Percentiles rank a stretch among this genome's conserved stretches.
Evolutionary conservation across 92 coral and sea anemone genomes (phyloP).

Genomic region (Heliopora coerulea): DNA sequence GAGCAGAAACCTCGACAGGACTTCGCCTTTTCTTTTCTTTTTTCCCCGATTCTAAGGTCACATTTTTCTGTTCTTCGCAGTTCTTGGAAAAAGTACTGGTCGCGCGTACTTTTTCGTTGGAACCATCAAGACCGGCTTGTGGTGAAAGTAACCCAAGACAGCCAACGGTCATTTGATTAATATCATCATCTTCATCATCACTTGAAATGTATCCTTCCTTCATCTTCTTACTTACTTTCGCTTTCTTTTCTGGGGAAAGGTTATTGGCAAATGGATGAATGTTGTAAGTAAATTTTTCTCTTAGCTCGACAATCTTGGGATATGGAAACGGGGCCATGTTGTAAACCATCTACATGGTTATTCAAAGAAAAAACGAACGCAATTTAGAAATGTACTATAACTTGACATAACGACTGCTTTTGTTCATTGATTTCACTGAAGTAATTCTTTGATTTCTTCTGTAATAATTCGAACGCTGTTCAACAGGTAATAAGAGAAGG

Average conservation of each 20-base stretch:
- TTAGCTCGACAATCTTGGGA: conserved; percentile 88
- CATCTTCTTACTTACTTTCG: conserved; percentile 22
- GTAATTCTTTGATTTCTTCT: too few relatives aligned
- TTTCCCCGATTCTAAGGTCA: not conserved
- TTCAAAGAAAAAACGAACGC: not conserved
- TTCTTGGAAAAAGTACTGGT: conserved; percentile 3
- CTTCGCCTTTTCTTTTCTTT: conserved; percentile 22
- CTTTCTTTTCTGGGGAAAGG: conserved; percentile 50
- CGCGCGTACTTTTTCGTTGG: conserved; percentile 54
- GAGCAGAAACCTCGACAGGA: conserved; percentile 61
- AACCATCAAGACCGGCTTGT: conserved; percentile 52
- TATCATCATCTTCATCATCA: conserved; percentile 93
- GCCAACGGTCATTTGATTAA: conserved; percentile 73
- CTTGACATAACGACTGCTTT: too few relatives aligned
- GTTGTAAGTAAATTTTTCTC: conserved; percentile 93
- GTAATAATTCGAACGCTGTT: too few relatives aligned
- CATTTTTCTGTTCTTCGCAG: not conserved
- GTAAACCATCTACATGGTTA: conserved; percentile 72
- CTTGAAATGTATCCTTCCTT: conserved; percentile 79
- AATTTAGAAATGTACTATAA: too few relatives aligned
- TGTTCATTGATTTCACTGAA: too few relatives aligned
- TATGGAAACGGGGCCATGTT: conserved; percentile 93
- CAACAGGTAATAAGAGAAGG: too few relatives aligned
- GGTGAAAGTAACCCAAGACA: conserved; percentile 91
- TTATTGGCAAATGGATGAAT: conserved; percentile 85